Evolutionary conservation across 2,888 invertebrate species (phyloP).

Genomic region (Torymus texanus): DNA sequence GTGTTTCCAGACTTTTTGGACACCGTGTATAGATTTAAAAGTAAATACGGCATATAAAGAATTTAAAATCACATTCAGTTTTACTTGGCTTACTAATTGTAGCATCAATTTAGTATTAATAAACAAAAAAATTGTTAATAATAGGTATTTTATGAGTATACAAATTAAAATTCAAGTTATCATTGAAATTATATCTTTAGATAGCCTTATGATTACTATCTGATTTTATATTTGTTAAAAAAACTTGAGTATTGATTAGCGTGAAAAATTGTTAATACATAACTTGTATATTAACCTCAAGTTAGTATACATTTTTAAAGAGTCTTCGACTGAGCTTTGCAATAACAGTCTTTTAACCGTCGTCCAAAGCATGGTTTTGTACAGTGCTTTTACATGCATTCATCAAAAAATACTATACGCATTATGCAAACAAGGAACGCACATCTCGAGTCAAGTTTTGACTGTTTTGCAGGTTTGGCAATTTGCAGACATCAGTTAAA

Average conservation of each 20-base stretch:
- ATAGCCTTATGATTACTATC: too few relatives aligned
- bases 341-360: background rate
- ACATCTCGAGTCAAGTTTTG: slow-evolving; percentile 67
- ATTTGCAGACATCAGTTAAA: slow-evolving; percentile 66
- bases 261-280: too few relatives aligned
- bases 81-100: background rate
- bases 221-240: too few relatives aligned
- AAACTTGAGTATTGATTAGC: too few relatives aligned
- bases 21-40: too few relatives aligned
- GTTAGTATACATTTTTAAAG: slow-evolving; percentile 1
- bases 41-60: background rate
- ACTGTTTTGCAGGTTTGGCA: slow-evolving; percentile 72
- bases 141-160: too few relatives aligned
- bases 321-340: background rate
- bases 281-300: too few relatives aligned
- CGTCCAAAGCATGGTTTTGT: background rate
- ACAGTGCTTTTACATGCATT: background rate
- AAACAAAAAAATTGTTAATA: too few relatives aligned
- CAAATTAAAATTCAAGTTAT: too few relatives aligned
- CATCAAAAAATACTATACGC: background rate
- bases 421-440: slow-evolving; percentile 21
- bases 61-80: slow-evolving; percentile 7
- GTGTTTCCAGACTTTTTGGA: too few relatives aligned
- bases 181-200: too few relatives aligned
- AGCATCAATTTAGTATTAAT: too few relatives aligned